Percentiles rank a stretch among this genome's conserved stretches.
Evolutionary conservation across 1,140 invertebrate genomes (phyloP).

Genomic region (Drosophila pseudoananassae): DNA sequence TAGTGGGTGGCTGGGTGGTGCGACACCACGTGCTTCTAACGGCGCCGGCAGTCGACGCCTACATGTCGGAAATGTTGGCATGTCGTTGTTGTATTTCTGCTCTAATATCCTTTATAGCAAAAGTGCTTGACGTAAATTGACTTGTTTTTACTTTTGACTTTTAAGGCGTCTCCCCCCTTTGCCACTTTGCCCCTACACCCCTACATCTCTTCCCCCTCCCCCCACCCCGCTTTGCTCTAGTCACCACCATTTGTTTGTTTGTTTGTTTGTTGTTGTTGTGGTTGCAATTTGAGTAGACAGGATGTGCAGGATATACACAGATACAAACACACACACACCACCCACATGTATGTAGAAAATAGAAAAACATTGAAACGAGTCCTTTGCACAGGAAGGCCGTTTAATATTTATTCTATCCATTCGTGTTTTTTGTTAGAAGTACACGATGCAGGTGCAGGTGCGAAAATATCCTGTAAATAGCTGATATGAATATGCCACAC

Average conservation of each 20-base stretch:
- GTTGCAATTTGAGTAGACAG: constrained; percentile 77
- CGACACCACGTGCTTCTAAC: constrained; percentile 52
- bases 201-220: too few relatives aligned
- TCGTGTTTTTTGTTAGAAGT: constrained; percentile 12
- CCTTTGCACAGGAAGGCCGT: constrained; percentile 61
- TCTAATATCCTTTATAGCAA: constrained; percentile 83
- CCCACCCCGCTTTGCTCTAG: not conserved
- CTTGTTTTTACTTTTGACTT: constrained; percentile 83
- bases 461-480: constrained; percentile 47
- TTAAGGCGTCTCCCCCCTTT: constrained; percentile 50
- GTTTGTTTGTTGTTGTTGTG: constrained; percentile 72
- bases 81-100: constrained; percentile 83
- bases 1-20: not conserved
- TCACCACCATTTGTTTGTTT: constrained; percentile 36
- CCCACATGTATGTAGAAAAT: constrained; percentile 10
- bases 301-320: constrained; percentile 40
- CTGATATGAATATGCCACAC: constrained; percentile 9
- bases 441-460: constrained; percentile 25
- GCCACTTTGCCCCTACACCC: too few relatives aligned
- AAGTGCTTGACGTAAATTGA: constrained; percentile 83
- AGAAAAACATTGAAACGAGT: not conserved
- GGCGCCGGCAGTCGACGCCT: constrained; percentile 78
- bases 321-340: constrained; percentile 6
- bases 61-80: constrained; percentile 83
- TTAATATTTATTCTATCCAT: constrained; percentile 81